These are phyloP conservation scores for Rotaria sp. DNA, from an alignment of 2,888 invertebrate genomes.

Conservation along the genomic window DNA sequence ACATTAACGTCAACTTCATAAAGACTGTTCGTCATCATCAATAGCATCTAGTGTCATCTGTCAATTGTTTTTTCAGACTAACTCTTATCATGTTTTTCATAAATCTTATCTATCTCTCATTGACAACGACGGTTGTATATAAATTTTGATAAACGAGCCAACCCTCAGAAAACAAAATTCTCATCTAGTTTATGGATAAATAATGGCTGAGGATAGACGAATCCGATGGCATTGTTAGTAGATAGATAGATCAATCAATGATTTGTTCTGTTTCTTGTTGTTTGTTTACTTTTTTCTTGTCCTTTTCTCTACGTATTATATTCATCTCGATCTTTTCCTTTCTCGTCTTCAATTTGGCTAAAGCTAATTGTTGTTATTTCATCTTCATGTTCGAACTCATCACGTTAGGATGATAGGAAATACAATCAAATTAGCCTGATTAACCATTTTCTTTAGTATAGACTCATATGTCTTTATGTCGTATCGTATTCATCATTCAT, in stretches of 20 bases:
- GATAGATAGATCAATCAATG: background rate
- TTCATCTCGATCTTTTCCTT: background rate
- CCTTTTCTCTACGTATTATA: background rate
- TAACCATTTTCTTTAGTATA: background rate
- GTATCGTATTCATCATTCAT: background rate
- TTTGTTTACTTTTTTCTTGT: background rate
- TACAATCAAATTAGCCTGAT: background rate
- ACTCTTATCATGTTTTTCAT: background rate
- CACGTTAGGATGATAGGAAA: background rate
- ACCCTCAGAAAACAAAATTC: background rate
- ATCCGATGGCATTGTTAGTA: background rate
- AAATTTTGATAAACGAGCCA: background rate
- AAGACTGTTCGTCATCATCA: background rate
- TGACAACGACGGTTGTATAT: background rate
- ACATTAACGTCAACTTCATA: too few relatives aligned
- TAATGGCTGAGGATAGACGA: background rate
- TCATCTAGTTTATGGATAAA: background rate
- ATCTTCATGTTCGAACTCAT: background rate
- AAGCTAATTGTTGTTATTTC: background rate
- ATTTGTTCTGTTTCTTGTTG: constrained; percentile 18
- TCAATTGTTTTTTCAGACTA: background rate
- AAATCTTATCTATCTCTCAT: background rate
- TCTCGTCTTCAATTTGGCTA: background rate
- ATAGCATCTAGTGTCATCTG: background rate
- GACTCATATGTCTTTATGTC: background rate